These are phyloP conservation scores for Eumeta japonica DNA, from an alignment of 1,140 invertebrate species.

Conservation along the genomic window DNA sequence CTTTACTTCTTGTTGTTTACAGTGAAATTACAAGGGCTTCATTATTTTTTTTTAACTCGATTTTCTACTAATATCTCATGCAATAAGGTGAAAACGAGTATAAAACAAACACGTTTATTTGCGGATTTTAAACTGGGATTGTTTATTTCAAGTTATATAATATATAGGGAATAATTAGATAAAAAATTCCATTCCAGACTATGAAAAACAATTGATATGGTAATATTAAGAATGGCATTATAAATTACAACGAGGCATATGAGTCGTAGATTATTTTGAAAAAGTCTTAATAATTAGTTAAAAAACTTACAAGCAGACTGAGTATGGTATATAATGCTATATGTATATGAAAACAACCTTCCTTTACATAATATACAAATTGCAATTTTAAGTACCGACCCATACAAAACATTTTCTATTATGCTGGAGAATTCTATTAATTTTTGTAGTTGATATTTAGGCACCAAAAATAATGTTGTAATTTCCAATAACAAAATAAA, in stretches of 20 bases:
- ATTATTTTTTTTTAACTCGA: background rate
- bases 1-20: too few species aligned
- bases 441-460: too few species aligned
- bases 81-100: conserved; percentile 20
- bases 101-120: conserved; percentile 19
- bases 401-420: too few species aligned
- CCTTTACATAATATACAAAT: too few species aligned
- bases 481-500: too few species aligned
- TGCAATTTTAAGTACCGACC: too few species aligned
- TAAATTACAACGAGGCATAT: background rate
- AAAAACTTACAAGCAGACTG: too few species aligned
- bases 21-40: too few species aligned
- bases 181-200: conserved; percentile 45
- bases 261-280: conserved; percentile 20
- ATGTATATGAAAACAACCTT: too few species aligned
- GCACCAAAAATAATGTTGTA: too few species aligned
- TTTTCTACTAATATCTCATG: background rate
- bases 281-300: conserved; percentile 18
- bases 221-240: conserved; percentile 37
- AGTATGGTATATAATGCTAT: too few species aligned
- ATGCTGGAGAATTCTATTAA: too few species aligned
- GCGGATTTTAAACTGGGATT: conserved; percentile 38
- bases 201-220: conserved; percentile 49
- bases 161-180: conserved; percentile 39
- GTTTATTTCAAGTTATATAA: conserved; percentile 40